Base-by-base conservation (phyloP, 2,888 invertebrate genomes). In the Nemotelus nigrinus region DNA sequence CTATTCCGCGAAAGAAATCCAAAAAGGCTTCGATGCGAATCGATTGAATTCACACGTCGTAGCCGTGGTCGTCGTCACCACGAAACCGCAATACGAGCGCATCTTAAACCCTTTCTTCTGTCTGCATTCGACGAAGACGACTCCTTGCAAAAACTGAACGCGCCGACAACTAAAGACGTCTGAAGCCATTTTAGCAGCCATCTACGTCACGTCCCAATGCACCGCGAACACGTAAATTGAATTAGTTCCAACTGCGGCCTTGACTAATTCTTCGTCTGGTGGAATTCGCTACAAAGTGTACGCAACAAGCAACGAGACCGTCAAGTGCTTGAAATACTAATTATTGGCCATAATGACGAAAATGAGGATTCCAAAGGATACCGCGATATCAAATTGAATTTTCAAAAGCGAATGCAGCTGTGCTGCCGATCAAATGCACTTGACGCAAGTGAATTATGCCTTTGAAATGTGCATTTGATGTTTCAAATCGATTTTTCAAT, bases 181-280 rank as follows among this genome's bases (percentile, higher is more conserved):
- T 47, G 47, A 25, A 25, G 25, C 25, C 25, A 25, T 25, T 25
- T 25, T 25, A 25, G 0, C 25, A 25, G 25, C 25, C 25, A 25
- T 25, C 25, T 25, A 25, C 25, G 25, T 25, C 25, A 25, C 25
- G 25, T 25, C 25, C 25, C 25, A 25, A 25, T 25, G 25, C 25
- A 25, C 0, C 25, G 25, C 25, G 25, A 50, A 74, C 74, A 74
- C 63, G 74, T 63, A 74, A 74, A 74, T 74, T 45, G 48, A 74
- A 74, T 74, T 74, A 74, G 74, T 74, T 74, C 60, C 74, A 74
- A 43, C 45, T 63, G 25, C 47, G 74, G 74, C 74, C 74, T 74
- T 74, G 74, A 50, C 74, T 74, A 74, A 74, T 74, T 74, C 74
- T 47, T 43, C 25, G 25, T 25, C 25, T 70, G 43, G 43, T 25